A percentile compares a stretch with the other conserved stretches of the same genome.
phyloP scores from a whole-genome alignment of 2,888 invertebrate species.

The Fissipunctia ypsillon region DNA sequence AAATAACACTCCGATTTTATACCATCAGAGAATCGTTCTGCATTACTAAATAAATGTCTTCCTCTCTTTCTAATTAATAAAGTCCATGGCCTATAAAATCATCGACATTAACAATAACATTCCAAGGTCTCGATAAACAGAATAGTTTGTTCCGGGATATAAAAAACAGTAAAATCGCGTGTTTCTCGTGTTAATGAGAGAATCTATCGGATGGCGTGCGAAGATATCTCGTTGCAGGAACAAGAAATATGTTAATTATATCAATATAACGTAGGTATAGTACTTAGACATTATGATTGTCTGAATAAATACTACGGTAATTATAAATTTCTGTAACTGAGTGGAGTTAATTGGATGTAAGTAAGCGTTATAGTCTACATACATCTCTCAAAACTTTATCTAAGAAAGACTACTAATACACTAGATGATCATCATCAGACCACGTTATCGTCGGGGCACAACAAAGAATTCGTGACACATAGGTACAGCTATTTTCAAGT shows the following conservation, averaged over 20 bases:
- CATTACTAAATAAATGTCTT: neutral
- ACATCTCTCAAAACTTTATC: too few species aligned
- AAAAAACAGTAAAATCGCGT: conserved; percentile 33
- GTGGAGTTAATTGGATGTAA: neutral
- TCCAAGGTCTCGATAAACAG: neutral
- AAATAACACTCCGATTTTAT: neutral
- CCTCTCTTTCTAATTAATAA: neutral
- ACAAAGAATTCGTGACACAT: too few species aligned
- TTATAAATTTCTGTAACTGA: conserved; percentile 6
- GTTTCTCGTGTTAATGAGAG: conserved; percentile 40
- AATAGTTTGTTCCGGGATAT: neutral
- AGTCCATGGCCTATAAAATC: neutral
- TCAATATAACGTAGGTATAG: conserved; percentile 6
- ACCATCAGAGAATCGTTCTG: neutral
- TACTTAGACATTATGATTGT: conserved; percentile 1
- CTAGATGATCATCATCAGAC: too few species aligned
- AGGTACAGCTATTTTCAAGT: too few species aligned
- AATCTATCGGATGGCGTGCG: conserved; percentile 42
- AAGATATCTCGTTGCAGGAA: conserved; percentile 32
- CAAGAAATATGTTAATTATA: conserved; percentile 45
- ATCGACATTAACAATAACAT: neutral
- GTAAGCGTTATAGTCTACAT: neutral
- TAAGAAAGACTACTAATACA: too few species aligned
- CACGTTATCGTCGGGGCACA: too few species aligned
- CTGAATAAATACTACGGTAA: neutral